phyloP scores from a whole-genome alignment of 1,140 invertebrate species.

The Metaphire vulgaris region DNA sequence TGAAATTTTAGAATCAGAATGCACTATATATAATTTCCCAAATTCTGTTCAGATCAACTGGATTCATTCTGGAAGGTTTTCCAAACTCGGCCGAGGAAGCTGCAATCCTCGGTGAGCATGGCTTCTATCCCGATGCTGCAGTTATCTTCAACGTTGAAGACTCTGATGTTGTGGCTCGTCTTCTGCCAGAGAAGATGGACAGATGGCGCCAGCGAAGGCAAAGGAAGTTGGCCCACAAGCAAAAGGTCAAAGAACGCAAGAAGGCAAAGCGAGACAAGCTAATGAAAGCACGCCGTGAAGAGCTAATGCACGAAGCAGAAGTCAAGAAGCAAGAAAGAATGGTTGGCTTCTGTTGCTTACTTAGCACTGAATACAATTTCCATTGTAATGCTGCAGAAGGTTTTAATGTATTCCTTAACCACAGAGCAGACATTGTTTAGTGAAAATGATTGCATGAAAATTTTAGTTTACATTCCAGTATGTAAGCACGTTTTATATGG shows the following conservation, averaged over 20 bases:
- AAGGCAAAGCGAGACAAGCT: constrained; percentile 36
- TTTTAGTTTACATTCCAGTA: no score
- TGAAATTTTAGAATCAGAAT: no score
- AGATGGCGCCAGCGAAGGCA: constrained; percentile 49
- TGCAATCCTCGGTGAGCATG: constrained; percentile 44
- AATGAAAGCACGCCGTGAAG: constrained; percentile 33
- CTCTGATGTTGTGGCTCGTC: constrained; percentile 45
- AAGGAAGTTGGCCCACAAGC: constrained; percentile 40
- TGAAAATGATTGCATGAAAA: no score
- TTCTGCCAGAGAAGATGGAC: constrained; percentile 48
- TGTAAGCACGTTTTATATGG: no score
- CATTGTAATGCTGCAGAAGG: no score
- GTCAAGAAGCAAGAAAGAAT: constrained; percentile 36
- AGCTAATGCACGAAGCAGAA: constrained; percentile 39
- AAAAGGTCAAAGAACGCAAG: constrained; percentile 46
- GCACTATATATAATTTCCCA: no score
- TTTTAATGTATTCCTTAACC: no score
- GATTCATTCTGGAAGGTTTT: constrained; percentile 52
- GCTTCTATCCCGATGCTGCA: constrained; percentile 48
- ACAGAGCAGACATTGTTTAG: no score
- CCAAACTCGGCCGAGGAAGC: constrained; percentile 48
- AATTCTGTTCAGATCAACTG: constrained; percentile 42
- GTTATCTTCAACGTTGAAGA: constrained; percentile 44
- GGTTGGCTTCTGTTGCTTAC: no score
- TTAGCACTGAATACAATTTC: no score